A percentile compares a stretch with the other conserved stretches of the same genome.
phyloP scores from a whole-genome alignment of 2,113 vertebrate species.

The Amblyopsis rosae region DNA sequence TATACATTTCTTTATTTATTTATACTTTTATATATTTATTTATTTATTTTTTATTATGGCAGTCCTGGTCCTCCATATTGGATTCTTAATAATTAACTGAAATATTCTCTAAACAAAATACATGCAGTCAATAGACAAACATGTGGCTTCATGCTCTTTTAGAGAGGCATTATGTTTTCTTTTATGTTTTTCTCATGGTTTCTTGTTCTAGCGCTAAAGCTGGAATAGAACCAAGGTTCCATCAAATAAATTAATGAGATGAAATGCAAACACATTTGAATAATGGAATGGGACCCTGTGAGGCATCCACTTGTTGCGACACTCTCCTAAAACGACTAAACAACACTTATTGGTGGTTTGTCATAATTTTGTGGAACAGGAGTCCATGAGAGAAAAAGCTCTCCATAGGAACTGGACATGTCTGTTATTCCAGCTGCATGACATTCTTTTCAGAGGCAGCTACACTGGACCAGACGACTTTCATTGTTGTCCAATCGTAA shows the following conservation, averaged over 20 bases:
- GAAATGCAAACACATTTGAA: too few species aligned
- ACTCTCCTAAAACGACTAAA: too few species aligned
- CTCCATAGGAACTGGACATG: constrained; percentile 55
- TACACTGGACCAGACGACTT: constrained; percentile 51
- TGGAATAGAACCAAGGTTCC: not conserved
- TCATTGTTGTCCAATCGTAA: constrained; percentile 63
- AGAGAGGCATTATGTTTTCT: not conserved
- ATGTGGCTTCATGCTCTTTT: constrained; percentile 7
- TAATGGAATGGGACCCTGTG: too few species aligned
- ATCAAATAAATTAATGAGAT: too few species aligned
- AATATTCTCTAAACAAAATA: constrained; percentile 1
- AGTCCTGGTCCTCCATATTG: too few species aligned
- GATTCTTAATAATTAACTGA: constrained; percentile 43
- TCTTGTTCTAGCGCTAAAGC: not conserved
- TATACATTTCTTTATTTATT: too few species aligned
- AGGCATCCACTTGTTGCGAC: too few species aligned
- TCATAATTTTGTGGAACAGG: constrained; percentile 48
- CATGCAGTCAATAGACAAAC: constrained; percentile 5
- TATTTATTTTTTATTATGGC: too few species aligned
- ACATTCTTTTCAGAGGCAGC: constrained; percentile 66
- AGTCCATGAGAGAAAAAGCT: constrained; percentile 28
- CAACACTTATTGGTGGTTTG: too few species aligned
- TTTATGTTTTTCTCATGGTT: not conserved
- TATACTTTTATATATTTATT: too few species aligned
- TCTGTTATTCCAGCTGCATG: constrained; percentile 74